Evolutionary conservation across 2,888 invertebrate species (phyloP), one percentile per base, ranked within the genome.

Genomic region (Hydraecia micacea): DNA sequence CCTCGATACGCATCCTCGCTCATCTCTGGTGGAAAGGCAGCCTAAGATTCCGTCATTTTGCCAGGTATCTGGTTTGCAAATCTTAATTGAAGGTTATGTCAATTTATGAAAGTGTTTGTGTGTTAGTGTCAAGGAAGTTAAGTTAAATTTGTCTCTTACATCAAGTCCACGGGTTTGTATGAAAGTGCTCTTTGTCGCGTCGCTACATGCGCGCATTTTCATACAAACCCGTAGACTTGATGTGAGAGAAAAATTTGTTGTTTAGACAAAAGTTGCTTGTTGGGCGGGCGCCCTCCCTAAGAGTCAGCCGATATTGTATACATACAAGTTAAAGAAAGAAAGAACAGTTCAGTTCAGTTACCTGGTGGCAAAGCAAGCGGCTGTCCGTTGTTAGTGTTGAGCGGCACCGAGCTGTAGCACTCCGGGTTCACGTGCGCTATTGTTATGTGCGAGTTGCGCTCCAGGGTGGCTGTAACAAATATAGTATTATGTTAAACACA

Each of bases 381-480:
- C 71, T 96, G 96, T 28, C 96, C 96, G 77, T 96, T 94, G 90
- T 96, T 96, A 7, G 95, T 93, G 88, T 95, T 91, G 13, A 97
- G 94, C 1, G 97, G 97, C 49, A 96, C 94, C 0, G 95, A 95
- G 91, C 93, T 96, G 92, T 96, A 99, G 91, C 98, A 98, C 92
- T 99, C 98, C 0, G 99, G 99, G 96, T 99, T 99, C 73, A 99
- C 98, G 95, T 99, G 99, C 0, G 99, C 99, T 91, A 99, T 96
- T 49, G 98, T 98, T 91, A 99, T 99, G 94, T 98, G 98, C 80
- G 98, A 98, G 96, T 99, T 99, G 75, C 99, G 97, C 94, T 99
- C 99, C 91, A 99, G 96, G 81, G 98, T 98, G 49, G 97, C 98
- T 98, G 95, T 74, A 90, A 86, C 75, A 74, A 70, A 52, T 32